Conservation (phyloP, 2,113 vertebrate species). For the Campylomormyrus tamandua region DNA sequence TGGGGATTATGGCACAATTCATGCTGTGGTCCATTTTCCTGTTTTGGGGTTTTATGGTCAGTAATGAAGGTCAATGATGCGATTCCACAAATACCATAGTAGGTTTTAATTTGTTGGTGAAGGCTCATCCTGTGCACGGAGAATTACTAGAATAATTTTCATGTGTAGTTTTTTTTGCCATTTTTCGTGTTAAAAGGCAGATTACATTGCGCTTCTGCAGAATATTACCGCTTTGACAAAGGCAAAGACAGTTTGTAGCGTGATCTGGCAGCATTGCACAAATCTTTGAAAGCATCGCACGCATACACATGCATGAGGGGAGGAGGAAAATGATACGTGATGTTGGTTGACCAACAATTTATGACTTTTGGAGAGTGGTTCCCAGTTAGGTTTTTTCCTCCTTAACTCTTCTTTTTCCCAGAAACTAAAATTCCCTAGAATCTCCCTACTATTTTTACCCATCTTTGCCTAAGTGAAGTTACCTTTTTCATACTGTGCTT, state of each 20-base stretch:
- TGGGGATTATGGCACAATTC: neutral
- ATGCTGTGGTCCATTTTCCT: neutral
- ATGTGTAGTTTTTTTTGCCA: conserved; percentile 36
- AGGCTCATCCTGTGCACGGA: neutral
- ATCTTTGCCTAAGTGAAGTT: conserved; percentile 4
- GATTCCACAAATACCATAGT: neutral
- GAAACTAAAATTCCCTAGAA: conserved; percentile 43
- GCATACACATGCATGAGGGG: neutral
- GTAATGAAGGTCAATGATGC: neutral
- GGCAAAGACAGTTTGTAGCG: conserved; percentile 62
- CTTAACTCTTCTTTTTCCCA: conserved; percentile 31
- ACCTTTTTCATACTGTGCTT: conserved; percentile 45
- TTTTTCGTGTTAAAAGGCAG: conserved; percentile 47
- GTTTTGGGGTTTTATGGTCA: neutral
- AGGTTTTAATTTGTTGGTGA: neutral
- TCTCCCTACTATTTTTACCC: conserved; percentile 40
- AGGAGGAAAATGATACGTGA: conserved; percentile 49
- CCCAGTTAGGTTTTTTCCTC: conserved; percentile 57
- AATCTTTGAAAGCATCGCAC: conserved; percentile 37
- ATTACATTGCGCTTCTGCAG: conserved; percentile 75
- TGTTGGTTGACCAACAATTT: conserved; percentile 67
- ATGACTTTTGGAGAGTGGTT: conserved; percentile 64
- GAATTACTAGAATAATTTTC: neutral
- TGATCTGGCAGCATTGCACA: conserved; percentile 43
- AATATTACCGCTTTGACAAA: conserved; percentile 77